Conservation (phyloP, 2,113 vertebrate genomes). For the Peromyscus californicus region DNA sequence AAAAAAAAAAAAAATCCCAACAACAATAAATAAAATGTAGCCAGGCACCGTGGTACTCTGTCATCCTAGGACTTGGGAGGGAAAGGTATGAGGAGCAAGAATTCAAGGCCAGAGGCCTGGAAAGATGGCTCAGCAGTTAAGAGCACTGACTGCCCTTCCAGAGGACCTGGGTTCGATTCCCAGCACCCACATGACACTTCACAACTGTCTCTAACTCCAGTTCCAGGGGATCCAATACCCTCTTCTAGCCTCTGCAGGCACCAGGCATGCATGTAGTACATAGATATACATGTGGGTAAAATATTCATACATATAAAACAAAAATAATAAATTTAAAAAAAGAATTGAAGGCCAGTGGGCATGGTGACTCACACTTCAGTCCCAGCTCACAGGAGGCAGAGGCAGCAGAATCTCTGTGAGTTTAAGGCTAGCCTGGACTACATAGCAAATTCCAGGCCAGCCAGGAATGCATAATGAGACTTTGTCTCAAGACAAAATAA, state of each 20-base stretch:
- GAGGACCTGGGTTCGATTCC: background rate
- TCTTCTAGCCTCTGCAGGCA: background rate
- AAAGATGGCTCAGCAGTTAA: background rate
- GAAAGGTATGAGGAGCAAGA: background rate
- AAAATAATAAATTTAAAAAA: background rate
- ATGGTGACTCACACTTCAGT: background rate
- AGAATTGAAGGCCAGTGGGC: background rate
- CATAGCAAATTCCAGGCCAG: background rate
- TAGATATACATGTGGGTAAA: background rate
- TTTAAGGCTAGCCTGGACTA: background rate
- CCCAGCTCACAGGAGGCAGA: background rate
- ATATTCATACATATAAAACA: background rate
- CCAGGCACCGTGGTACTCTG: background rate
- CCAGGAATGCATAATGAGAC: background rate
- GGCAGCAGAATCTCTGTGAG: background rate
- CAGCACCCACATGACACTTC: background rate
- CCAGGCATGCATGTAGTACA: too few species aligned
- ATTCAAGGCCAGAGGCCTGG: background rate
- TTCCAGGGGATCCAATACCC: too few species aligned
- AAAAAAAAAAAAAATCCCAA: background rate
- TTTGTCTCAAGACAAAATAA: background rate
- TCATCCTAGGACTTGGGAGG: background rate
- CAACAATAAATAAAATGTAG: background rate
- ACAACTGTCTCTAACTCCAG: background rate
- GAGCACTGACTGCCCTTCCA: background rate